These are phyloP conservation scores for Craniophora ligustri DNA, from an alignment of 2,888 invertebrate genomes.

Conservation along the genomic window DNA sequence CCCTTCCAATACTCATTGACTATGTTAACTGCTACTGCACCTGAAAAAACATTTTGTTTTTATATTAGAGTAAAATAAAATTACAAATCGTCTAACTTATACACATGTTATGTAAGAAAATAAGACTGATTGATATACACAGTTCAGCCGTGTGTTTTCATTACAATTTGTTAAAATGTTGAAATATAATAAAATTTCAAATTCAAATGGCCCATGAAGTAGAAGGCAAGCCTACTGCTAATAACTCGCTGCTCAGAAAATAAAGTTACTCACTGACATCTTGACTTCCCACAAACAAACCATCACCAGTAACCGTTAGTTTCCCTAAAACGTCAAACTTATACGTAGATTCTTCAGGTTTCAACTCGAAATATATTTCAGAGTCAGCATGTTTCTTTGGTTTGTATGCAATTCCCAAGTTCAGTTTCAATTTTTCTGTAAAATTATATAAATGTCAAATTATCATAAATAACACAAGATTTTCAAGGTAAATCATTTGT, in stretches of 20 bases:
- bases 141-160: too few relatives aligned
- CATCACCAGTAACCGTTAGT: conserved; percentile 8
- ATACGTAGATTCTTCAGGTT: conserved; percentile 6
- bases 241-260: too few relatives aligned
- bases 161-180: too few relatives aligned
- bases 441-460: not conserved
- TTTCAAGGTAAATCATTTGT: too few relatives aligned
- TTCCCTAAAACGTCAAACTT: conserved; percentile 22
- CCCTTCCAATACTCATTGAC: conserved; percentile 42
- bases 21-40: conserved; percentile 28
- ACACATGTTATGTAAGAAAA: too few relatives aligned
- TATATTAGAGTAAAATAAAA: too few relatives aligned
- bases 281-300: conserved; percentile 30
- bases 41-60: conserved; percentile 7
- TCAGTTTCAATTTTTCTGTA: conserved; percentile 29
- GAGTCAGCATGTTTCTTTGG: conserved; percentile 32
- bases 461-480: too few relatives aligned
- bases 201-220: too few relatives aligned
- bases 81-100: too few relatives aligned
- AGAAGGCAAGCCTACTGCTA: too few relatives aligned
- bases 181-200: not conserved
- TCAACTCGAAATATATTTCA: conserved; percentile 17
- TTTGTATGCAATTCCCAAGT: conserved; percentile 12
- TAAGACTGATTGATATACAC: too few relatives aligned
- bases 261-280: conserved; percentile 42